Conservation (phyloP, 64 coral and sea anemone species). For the Montipora cactus region DNA sequence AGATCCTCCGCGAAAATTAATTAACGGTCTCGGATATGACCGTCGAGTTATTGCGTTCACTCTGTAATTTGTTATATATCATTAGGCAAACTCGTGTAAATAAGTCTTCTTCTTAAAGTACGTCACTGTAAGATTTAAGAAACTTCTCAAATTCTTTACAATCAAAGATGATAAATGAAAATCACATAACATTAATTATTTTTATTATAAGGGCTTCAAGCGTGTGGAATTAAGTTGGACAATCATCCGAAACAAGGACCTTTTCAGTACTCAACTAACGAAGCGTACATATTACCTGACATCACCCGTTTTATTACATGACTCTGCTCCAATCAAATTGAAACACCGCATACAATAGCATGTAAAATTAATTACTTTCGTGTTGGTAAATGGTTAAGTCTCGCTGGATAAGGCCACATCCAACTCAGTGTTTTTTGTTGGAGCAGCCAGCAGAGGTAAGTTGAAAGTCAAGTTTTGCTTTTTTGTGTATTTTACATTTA, state of each 20-base stretch:
- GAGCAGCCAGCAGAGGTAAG: conserved; percentile 6
- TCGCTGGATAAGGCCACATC: conserved; percentile 10
- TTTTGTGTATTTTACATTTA: background rate
- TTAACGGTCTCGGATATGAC: too few relatives aligned
- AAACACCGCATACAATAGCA: background rate
- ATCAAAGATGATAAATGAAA: background rate
- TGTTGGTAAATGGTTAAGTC: background rate
- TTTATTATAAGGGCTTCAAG: background rate
- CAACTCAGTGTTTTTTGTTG: background rate
- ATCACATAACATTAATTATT: too few relatives aligned
- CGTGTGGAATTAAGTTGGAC: background rate
- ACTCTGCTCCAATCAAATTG: background rate
- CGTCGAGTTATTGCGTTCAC: too few relatives aligned
- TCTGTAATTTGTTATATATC: too few relatives aligned
- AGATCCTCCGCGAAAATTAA: too few relatives aligned
- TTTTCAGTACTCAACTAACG: background rate
- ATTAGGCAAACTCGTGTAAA: too few relatives aligned
- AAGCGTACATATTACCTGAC: background rate
- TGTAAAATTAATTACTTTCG: conserved; percentile 59
- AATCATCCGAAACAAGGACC: background rate
- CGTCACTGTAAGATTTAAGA: too few relatives aligned
- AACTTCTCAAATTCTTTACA: too few relatives aligned
- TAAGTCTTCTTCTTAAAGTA: too few relatives aligned
- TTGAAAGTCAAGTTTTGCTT: background rate
- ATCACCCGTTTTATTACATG: background rate